Evolutionary conservation across 2,888 invertebrate genomes (phyloP).

Genomic region (Sphaerophoria taeniata): DNA sequence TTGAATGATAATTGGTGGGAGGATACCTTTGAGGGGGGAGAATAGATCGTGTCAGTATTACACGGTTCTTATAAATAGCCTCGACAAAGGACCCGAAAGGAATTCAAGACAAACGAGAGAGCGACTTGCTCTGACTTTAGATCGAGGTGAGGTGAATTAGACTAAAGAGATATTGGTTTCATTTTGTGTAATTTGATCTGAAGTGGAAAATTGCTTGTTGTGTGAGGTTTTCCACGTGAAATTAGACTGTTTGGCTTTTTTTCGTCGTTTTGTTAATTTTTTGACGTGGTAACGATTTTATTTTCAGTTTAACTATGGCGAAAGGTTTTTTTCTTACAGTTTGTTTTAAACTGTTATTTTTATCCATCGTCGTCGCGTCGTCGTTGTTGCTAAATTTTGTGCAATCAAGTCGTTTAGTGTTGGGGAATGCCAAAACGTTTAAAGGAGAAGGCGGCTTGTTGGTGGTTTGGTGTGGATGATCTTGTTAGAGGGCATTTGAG

Average conservation of each 20-base stretch:
- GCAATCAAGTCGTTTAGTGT: constrained; percentile 40
- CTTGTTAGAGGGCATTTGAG: constrained; percentile 64
- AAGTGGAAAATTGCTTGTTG: constrained; percentile 74
- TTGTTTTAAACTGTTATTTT: not conserved
- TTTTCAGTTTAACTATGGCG: constrained; percentile 60
- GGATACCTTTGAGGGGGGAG: constrained; percentile 48
- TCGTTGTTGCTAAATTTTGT: constrained; percentile 6
- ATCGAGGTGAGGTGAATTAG: constrained; percentile 57
- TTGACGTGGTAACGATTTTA: constrained; percentile 70
- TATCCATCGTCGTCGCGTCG: not conserved
- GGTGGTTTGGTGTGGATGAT: constrained; percentile 15
- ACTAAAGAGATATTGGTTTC: constrained; percentile 74
- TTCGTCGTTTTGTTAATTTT: not conserved
- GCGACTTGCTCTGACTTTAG: not conserved
- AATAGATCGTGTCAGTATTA: constrained; percentile 71
- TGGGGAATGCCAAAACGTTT: constrained; percentile 41
- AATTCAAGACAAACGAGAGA: constrained; percentile 42
- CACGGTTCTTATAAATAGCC: constrained; percentile 55
- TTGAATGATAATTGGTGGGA: constrained; percentile 70
- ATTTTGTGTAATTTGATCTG: constrained; percentile 74
- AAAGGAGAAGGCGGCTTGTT: not conserved
- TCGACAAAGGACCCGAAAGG: constrained; percentile 52
- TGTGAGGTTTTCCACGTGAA: constrained; percentile 63
- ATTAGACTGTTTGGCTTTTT: constrained; percentile 48
- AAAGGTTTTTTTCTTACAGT: constrained; percentile 50